Percentiles rank a stretch among this genome's conserved stretches.
These are phyloP conservation scores for Xenopus laevis DNA, from an alignment of 2,113 vertebrate genomes.

Conservation along the genomic window DNA sequence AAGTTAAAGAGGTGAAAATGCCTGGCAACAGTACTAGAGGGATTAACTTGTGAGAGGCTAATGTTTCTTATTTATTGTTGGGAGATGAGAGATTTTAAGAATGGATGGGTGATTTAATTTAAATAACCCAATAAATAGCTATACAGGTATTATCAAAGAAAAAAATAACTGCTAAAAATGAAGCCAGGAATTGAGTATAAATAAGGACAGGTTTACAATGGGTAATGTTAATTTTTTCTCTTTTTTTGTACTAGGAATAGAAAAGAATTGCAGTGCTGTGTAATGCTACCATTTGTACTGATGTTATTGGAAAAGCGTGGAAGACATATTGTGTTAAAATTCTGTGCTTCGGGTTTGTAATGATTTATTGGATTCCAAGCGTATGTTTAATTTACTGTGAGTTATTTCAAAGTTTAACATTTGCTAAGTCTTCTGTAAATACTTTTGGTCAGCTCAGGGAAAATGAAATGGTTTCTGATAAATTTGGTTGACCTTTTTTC, in stretches of 20 bases:
- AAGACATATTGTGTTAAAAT: constrained; percentile 28
- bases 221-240: constrained; percentile 12
- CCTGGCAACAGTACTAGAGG: too few relatives aligned
- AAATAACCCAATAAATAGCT: too few relatives aligned
- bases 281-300: constrained; percentile 29
- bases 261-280: constrained; percentile 33
- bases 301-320: constrained; percentile 38
- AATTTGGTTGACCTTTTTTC: too few relatives aligned
- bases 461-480: too few relatives aligned
- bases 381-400: constrained; percentile 31
- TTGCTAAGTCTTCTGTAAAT: constrained; percentile 31
- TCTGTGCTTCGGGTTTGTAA: constrained; percentile 27
- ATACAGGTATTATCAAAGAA: neutral
- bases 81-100: too few relatives aligned
- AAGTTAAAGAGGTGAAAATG: too few relatives aligned
- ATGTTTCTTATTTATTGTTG: too few relatives aligned
- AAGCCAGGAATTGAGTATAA: constrained; percentile 1
- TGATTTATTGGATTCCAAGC: constrained; percentile 43
- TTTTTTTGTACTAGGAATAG: constrained; percentile 12
- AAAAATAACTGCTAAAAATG: constrained; percentile 28
- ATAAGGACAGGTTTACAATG: constrained; percentile 25
- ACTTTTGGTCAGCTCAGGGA: constrained; percentile 16
- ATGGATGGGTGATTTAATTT: too few relatives aligned
- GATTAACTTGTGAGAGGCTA: too few relatives aligned
- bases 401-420: constrained; percentile 37